A percentile compares a stretch with the other conserved stretches of the same genome.
phyloP scores from a whole-genome alignment of 2,797 vertebrate species.

The Naso thynnoides region DNA sequence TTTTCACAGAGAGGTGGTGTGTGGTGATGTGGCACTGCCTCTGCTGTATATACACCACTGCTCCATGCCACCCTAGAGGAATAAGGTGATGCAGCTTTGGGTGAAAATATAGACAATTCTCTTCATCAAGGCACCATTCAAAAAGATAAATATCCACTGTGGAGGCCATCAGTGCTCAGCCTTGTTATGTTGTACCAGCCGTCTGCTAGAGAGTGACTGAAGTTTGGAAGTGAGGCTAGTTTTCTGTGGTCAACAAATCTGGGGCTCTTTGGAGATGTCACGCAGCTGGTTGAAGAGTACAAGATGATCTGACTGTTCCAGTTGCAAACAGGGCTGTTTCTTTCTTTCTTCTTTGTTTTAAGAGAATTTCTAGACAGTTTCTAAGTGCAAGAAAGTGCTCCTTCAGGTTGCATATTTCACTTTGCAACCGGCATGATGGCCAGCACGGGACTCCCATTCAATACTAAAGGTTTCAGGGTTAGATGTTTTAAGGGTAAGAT shows the following conservation, averaged over 20 bases:
- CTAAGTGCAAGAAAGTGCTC: background rate
- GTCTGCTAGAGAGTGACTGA: slow-evolving; percentile 6
- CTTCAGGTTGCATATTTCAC: background rate
- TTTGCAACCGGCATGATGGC: slow-evolving; percentile 1
- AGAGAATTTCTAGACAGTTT: slow-evolving; percentile 4
- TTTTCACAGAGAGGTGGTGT: background rate
- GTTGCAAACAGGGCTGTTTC: background rate
- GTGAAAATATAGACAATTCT: background rate
- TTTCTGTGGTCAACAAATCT: slow-evolving; percentile 17
- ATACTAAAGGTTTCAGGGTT: background rate
- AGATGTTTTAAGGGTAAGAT: too few relatives aligned
- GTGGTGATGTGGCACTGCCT: too few relatives aligned
- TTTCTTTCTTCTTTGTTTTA: slow-evolving; percentile 6
- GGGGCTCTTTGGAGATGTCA: slow-evolving; percentile 7
- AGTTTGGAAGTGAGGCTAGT: background rate
- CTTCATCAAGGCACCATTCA: background rate
- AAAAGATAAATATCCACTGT: background rate
- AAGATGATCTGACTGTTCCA: slow-evolving; percentile 5
- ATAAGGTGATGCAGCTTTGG: background rate
- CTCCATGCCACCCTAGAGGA: background rate
- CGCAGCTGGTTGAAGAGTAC: slow-evolving; percentile 9
- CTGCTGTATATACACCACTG: background rate
- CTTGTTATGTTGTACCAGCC: slow-evolving; percentile 3
- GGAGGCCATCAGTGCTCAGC: slow-evolving; percentile 14
- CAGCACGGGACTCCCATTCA: slow-evolving; percentile 2